Evolutionary conservation across 1,140 invertebrate species (phyloP), one percentile per base, ranked within the genome.

Genomic region (Macrosteles quadrilineatus): DNA sequence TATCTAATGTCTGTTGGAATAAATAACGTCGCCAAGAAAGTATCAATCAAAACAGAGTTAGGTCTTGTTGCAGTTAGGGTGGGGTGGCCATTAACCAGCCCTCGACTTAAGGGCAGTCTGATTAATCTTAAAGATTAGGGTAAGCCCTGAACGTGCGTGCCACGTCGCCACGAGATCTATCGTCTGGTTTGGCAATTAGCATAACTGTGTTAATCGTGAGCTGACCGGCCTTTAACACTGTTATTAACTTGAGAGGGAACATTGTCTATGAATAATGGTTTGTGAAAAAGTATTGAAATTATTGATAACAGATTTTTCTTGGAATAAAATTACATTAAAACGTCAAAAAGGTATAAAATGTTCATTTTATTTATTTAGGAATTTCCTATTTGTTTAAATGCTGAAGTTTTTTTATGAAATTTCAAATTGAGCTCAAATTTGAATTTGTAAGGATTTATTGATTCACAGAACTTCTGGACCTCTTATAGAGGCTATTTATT

Each of bases 91-190:
- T 50, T 50, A 50, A 4, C 21, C 47, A 3, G 47, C 47, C 47
- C n/a, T 17, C 6, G 47, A 50, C 47, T 50, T 50, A 50, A 19
- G 47, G 47, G 47, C 47, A 50, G 47, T 50, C 47, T 50, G 47
- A 50, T 50, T 19, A 50, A 50, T 50, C 47, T 50, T 50, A 19
- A 50, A 50, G 47, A 50, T 50, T 50, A 50, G 47, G 47, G 47
- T 19, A 50, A 50, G 14, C 47, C 47, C n/a, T 50, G n/a, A 50
- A 6, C 47, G 47, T 50, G 47, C 47, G 47, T 50, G 47, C 14
- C 21, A 50, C 47, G 47, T 50, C 47, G 21, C 6, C 6, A 4
- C 6, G 21, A 50, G 47, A 50, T 50, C 6, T 50, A 50, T 50
- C 4, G 47, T 4, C 6, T 50, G n/a, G 47, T 21, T n/a, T 4